phyloP scores from a whole-genome alignment of 2,888 invertebrate species.

The Pocota personata region DNA sequence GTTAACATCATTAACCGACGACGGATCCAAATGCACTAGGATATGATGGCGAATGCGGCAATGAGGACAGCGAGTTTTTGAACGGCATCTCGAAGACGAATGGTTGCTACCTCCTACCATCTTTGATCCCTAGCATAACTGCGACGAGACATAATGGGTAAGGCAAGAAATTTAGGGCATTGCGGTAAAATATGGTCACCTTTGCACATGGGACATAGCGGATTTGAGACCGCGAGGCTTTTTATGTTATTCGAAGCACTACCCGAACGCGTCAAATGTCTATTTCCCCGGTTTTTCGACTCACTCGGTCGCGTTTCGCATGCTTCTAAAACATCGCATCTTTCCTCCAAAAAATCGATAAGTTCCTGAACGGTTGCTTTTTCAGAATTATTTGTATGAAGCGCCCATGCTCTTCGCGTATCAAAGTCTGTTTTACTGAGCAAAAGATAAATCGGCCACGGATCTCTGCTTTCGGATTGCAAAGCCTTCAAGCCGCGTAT shows the following conservation, averaged over 20 bases:
- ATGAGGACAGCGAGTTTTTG: neutral
- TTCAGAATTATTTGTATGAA: neutral
- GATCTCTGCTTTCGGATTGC: constrained; percentile 1
- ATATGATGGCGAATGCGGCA: too few species aligned
- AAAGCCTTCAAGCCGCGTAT: constrained; percentile 3
- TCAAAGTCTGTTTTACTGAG: neutral
- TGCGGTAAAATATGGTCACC: constrained; percentile 2
- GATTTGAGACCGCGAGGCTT: neutral
- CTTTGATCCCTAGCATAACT: constrained; percentile 15
- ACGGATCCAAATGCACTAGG: too few species aligned
- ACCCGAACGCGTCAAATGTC: too few species aligned
- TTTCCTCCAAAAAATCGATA: neutral
- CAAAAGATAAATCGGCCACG: neutral
- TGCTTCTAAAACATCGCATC: too few species aligned
- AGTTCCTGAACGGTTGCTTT: neutral
- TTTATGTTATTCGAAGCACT: neutral
- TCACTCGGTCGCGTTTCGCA: too few species aligned
- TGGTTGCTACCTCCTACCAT: constrained; percentile 22
- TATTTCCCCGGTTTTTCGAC: too few species aligned
- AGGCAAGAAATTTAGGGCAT: constrained; percentile 5
- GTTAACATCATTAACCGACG: too few species aligned
- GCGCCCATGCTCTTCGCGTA: neutral
- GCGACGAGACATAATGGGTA: constrained; percentile 3
- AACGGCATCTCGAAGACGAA: constrained; percentile 22
- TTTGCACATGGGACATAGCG: neutral